Base-by-base conservation (phyloP, 2,113 vertebrate species). In the Pseudonaja textilis region DNA sequence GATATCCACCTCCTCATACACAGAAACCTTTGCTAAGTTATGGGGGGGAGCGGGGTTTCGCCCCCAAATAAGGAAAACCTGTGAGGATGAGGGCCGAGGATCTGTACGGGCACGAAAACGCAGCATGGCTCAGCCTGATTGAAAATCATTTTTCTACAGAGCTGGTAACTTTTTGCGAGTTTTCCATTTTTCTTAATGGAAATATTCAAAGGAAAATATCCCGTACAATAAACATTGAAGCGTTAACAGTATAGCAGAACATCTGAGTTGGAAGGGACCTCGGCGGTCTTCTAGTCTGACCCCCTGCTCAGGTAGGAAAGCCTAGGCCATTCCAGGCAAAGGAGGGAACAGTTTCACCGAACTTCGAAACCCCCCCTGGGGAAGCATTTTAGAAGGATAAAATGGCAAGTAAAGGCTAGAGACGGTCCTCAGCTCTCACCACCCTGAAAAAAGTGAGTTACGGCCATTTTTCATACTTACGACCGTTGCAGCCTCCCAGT, bases 11-110 rank as follows among this genome's bases (percentile, higher is more conserved):
- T 92, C 2, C 9, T 16, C 4, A 2, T 91, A 3, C 91, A n/a
- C 81, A 0, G 90, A 93, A 93, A 56, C 89, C 0, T 95, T 97
- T 96, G 95, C 96, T 94, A 95, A 74, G 96, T 54, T 94, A 0
- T 90, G 85, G 47, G 7, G 47, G 5, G 7, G 47, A 1, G 47
- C 42, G 7, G 47, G 47, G 47, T 92, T 93, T 42, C 0, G 45
- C 4, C 88, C 91, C 0, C 14, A 85, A 50, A n/a, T 5, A 4
- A 52, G 42, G 45, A 47, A 47, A 39, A 50, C 8, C 47, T 26
- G 7, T 47, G 1, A 39, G 61, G 0, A 5, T 47, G 1, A 39
- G 56, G 0, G 7, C 2, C 29, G 0, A 0, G 23, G 87, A 81
- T 1, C 54, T 74, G 85, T 47, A 14, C 56, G 56, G 45, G 22